These are phyloP conservation scores for Phylloscopus collybita DNA, from an alignment of 2,797 vertebrate genomes.

Conservation along the genomic window DNA sequence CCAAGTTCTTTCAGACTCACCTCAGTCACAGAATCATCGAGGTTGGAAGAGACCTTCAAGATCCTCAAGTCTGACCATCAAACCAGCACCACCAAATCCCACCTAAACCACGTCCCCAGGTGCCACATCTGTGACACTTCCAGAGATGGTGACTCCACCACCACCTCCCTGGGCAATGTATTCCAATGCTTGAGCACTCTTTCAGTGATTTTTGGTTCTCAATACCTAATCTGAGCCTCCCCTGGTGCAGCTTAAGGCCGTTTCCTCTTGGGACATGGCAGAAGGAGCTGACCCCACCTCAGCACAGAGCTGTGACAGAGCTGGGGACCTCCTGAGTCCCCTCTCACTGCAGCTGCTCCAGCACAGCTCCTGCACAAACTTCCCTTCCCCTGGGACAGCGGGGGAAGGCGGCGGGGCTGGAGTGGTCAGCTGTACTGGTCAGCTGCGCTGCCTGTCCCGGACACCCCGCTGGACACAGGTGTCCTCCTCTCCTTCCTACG, in stretches of 20 bases:
- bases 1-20: neutral
- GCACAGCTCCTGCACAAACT: neutral
- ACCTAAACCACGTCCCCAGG: neutral
- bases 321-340: neutral
- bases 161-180: neutral
- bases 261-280: rapidly evolving
- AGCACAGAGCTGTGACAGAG: neutral
- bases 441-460: neutral
- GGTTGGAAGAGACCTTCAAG: neutral
- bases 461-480: neutral
- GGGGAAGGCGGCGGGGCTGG: neutral
- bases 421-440: rapidly evolving
- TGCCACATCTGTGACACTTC: neutral
- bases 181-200: neutral
- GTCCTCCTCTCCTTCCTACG: neutral
- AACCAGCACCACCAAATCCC: neutral
- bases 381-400: neutral
- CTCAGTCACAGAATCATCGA: neutral
- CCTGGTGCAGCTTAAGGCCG: rapidly evolving
- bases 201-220: neutral
- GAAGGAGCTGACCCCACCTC: rapidly evolving
- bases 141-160: neutral
- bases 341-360: neutral
- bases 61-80: neutral
- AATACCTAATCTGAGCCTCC: neutral